A percentile compares a stretch with the other conserved stretches of the same genome.
These are phyloP conservation scores for Hedya salicella DNA, from an alignment of 2,888 invertebrate species.

Conservation along the genomic window DNA sequence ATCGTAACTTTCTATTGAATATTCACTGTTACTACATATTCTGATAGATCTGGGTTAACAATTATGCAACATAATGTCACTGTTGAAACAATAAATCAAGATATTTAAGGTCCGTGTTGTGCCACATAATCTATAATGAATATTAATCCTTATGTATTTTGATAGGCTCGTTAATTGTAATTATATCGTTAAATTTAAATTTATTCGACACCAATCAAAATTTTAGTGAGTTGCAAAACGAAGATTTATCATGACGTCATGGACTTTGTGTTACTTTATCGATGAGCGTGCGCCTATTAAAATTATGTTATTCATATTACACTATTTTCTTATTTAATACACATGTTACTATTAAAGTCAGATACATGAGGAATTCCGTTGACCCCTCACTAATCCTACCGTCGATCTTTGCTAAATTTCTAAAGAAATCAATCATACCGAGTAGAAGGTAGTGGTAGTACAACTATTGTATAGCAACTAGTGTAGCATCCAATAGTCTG, in stretches of 20 bases:
- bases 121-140: conserved; percentile 6
- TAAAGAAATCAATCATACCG: no score
- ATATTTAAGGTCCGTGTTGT: conserved; percentile 11
- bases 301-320: no score
- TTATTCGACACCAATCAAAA: neutral
- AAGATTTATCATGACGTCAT: neutral
- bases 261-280: neutral
- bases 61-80: conserved; percentile 13
- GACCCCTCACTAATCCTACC: no score
- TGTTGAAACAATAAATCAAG: conserved; percentile 19
- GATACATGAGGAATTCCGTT: no score
- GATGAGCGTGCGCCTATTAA: no score
- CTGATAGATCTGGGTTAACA: conserved; percentile 14
- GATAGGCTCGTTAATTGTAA: neutral
- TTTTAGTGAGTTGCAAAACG: neutral
- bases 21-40: conserved; percentile 12
- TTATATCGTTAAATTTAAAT: conserved; percentile 17
- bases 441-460: no score
- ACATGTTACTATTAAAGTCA: no score
- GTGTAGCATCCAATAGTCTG: no score
- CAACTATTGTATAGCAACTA: no score
- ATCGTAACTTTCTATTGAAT: conserved; percentile 14
- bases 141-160: conserved; percentile 1
- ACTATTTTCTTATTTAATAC: no score
- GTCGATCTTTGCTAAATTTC: no score